These are phyloP conservation scores for Conger conger DNA, from an alignment of 2,113 vertebrate genomes.

Conservation along the genomic window DNA sequence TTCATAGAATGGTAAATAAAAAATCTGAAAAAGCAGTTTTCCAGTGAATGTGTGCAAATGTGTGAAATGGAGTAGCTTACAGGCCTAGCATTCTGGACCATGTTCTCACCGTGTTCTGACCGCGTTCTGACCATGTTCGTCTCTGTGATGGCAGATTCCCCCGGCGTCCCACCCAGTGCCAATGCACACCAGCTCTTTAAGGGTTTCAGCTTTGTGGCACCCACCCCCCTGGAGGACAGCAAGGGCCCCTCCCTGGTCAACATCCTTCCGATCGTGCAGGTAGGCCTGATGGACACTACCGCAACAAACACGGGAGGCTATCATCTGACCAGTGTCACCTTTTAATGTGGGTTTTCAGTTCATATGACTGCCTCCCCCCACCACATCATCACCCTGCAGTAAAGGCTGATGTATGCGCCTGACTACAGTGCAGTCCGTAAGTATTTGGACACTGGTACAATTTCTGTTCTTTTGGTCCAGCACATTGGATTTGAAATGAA, in stretches of 20 bases:
- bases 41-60: background rate
- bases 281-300: constrained; percentile 49
- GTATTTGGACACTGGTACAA: too few relatives aligned
- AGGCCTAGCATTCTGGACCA: background rate
- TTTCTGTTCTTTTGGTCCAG: too few relatives aligned
- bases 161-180: constrained; percentile 93
- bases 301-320: background rate
- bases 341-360: too few relatives aligned
- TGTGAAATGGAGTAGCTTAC: background rate
- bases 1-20: too few relatives aligned
- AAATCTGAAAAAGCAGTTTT: too few relatives aligned
- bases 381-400: too few relatives aligned
- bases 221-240: constrained; percentile 84
- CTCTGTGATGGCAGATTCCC: constrained; percentile 78
- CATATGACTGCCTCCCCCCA: too few relatives aligned
- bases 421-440: too few relatives aligned
- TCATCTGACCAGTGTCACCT: background rate
- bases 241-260: constrained; percentile 85
- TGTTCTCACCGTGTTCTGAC: constrained; percentile 17
- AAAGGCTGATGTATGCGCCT: too few relatives aligned
- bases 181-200: constrained; percentile 98
- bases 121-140: constrained; percentile 39
- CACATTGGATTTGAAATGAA: too few relatives aligned
- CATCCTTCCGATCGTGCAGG: constrained; percentile 91
- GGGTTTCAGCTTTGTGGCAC: constrained; percentile 97